Base-by-base conservation (phyloP, 2,113 vertebrate species). In the Parus major region DNA sequence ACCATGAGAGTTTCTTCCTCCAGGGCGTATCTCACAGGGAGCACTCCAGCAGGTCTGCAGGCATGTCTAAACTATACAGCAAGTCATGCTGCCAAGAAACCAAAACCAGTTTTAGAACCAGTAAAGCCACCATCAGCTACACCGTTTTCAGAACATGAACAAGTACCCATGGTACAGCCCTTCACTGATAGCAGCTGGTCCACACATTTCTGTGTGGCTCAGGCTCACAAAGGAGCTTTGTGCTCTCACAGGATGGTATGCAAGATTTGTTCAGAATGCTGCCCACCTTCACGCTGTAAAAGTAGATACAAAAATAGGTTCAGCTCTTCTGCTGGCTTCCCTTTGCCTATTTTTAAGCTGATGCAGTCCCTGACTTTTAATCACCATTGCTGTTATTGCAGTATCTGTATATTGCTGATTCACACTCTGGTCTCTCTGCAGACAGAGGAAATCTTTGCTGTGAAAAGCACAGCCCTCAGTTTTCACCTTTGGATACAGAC, bases 21-120 rank as follows among this genome's bases (percentile, higher is more conserved):
- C 65, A 49, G 36, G 36, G 41, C 4, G 1, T n/a, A 82, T 41
- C 85, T 80, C 75, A 46, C 31, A 80, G 63, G 66, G 44, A 94
- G 46, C 50, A 33, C 73, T 77, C 82, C 12, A 86, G 49, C 18
- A 88, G 85, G 66, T 46, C 76, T 83, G 61, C 85, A 81, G 90
- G 75, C 66, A 22, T 76, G 89, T 55, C 70, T 82, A 52, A 87
- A 71, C 49, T 73, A 50, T 0, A 85, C 4, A 71, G 72, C 5
- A 0, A 78, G 33, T 24, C 73, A 53, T 9, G 49, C 82, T 73
- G 79, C 76, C 85, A 86, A 88, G 82, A 90, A 92, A 90, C 25
- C 57, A 87, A 93, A 94, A 50, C 36, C 71, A 80, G 55, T 53
- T 93, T 61, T 41, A 83, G 79, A 88, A 77, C 82, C 75, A 91